A percentile compares a stretch with the other conserved stretches of the same genome.
Evolutionary conservation across 2,888 invertebrate species (phyloP).

Genomic region (Calameuta pallipes): DNA sequence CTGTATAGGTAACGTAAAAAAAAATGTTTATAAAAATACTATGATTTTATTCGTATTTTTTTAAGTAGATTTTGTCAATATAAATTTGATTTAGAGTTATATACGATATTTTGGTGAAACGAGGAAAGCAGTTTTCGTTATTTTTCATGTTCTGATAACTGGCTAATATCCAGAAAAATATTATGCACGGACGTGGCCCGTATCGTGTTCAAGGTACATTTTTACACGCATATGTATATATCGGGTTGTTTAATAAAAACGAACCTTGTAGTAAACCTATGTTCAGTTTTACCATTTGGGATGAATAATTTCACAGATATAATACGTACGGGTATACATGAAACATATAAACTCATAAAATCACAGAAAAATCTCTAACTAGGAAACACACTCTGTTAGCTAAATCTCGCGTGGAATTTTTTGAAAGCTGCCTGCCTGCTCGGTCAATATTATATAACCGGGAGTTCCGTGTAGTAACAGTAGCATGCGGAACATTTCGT

Average conservation of each 20-base stretch:
- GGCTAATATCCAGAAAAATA: conserved; percentile 2
- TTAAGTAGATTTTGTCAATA: too few relatives aligned
- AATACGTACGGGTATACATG: background rate
- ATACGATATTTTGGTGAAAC: too few relatives aligned
- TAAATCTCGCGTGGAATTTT: background rate
- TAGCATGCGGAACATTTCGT: background rate
- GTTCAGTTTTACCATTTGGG: background rate
- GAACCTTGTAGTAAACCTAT: background rate
- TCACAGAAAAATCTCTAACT: background rate
- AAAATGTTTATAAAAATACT: background rate
- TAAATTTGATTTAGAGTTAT: too few relatives aligned
- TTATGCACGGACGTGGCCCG: too few relatives aligned
- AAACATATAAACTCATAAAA: background rate
- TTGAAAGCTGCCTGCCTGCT: background rate
- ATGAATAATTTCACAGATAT: background rate
- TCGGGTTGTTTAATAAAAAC: too few relatives aligned
- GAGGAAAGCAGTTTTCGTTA: background rate
- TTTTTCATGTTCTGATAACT: background rate
- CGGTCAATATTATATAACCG: background rate
- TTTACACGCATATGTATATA: too few relatives aligned
- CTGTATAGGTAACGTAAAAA: background rate
- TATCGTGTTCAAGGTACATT: too few relatives aligned
- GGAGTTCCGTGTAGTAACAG: background rate
- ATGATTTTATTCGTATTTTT: too few relatives aligned
- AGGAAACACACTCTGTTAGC: background rate